Conservation (phyloP, 2,113 vertebrate genomes). For the Barbus barbus region DNA sequence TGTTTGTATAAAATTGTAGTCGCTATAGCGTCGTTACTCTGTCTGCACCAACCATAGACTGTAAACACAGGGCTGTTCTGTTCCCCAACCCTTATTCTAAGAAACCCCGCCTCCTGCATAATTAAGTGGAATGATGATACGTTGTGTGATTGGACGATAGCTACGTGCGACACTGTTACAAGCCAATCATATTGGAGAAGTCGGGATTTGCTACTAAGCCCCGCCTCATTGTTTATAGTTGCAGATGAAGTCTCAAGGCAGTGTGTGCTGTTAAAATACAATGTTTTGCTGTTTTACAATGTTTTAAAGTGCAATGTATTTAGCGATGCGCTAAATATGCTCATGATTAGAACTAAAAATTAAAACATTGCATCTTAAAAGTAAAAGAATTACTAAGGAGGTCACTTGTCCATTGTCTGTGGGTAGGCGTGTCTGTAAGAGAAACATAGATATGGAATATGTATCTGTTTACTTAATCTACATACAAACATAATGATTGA, state of each 20-base stretch:
- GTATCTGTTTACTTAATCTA: background rate
- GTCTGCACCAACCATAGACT: too few species aligned
- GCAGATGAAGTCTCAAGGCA: background rate
- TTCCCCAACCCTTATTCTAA: background rate
- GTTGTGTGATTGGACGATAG: background rate
- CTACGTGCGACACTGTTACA: background rate
- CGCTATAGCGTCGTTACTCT: background rate
- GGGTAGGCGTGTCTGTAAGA: background rate
- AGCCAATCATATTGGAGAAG: background rate
- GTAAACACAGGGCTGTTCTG: accelerated
- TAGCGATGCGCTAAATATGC: background rate
- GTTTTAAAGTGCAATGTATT: too few species aligned
- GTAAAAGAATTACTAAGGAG: background rate
- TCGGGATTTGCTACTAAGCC: background rate
- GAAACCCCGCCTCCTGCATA: background rate
- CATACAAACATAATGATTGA: background rate
- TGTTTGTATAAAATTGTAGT: background rate
- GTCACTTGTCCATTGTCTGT: too few species aligned
- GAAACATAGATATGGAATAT: background rate
- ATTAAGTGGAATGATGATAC: background rate
- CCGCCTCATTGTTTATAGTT: background rate
- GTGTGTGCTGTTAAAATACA: background rate
- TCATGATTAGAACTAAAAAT: background rate
- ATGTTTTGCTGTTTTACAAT: too few species aligned
- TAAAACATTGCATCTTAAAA: background rate